Conservation (phyloP, 2,113 vertebrate genomes). For the Piprites chloris region DNA sequence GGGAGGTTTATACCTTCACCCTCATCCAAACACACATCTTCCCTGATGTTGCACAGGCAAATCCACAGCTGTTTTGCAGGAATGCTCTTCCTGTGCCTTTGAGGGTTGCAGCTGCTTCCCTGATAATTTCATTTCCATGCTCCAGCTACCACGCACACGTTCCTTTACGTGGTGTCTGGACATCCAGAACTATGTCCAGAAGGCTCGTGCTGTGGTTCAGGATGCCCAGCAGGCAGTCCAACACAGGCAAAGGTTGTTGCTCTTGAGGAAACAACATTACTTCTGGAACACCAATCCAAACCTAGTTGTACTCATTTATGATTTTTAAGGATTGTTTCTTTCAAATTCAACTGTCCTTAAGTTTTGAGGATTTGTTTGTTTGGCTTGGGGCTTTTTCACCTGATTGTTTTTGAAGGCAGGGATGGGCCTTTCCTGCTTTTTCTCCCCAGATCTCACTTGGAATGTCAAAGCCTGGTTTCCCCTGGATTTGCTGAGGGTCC, state of each 20-base stretch:
- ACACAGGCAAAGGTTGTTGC: background rate
- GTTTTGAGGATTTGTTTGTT: background rate
- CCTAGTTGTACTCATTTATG: background rate
- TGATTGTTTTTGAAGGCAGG: background rate
- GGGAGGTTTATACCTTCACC: background rate
- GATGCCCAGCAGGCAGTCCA: background rate
- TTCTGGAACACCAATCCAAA: background rate
- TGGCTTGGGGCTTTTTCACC: background rate
- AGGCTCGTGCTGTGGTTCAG: fast-evolving
- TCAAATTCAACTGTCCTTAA: background rate
- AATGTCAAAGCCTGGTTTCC: background rate
- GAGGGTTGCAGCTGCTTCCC: background rate
- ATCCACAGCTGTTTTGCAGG: background rate
- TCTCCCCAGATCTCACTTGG: background rate
- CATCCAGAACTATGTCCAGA: background rate
- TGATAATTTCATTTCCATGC: background rate
- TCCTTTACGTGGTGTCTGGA: background rate
- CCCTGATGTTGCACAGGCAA: background rate
- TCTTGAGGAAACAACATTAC: background rate
- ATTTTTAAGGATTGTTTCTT: background rate
- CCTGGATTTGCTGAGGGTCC: background rate
- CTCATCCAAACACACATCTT: background rate
- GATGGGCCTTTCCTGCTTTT: background rate
- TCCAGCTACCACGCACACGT: background rate
- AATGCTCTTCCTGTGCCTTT: conserved; percentile 1